Evolutionary conservation across 2,113 vertebrate genomes (phyloP), one percentile per base, ranked within the genome.

Genomic region (Alethe castanea): DNA sequence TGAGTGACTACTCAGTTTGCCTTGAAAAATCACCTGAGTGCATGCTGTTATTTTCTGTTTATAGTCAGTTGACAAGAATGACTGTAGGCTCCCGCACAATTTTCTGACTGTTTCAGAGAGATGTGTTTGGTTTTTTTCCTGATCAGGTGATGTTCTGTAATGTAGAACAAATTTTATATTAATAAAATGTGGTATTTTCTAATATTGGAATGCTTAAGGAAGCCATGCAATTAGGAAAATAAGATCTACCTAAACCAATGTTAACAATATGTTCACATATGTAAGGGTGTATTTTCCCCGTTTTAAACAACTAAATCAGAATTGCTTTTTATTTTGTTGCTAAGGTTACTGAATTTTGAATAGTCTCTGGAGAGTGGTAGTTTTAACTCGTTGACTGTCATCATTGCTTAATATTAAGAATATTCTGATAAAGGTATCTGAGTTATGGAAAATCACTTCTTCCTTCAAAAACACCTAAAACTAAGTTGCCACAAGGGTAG

Each of bases 311-410:
- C 79, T 78, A 66, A 74, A 81, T 52, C 48, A 71, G 67, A 88
- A 81, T 60, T 2, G 2, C 33, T 66, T 94, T 88, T 76, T 88
- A 74, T 95, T 90, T 95, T 93, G 92, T 97, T 96, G 72, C 88
- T 86, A 93, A 83, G 96, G 95, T 92, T 86, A 95, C 95, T 48
- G 94, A 91, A 96, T 95, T 92, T 95, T 85, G 91, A 92, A 71
- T 76, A 94, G 86, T 81, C 60, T 88, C 76, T 62, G 17, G 52
- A 78, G 53, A 7, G 31, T 65, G 53, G 40, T 57, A 38, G 64
- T 53, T 96, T 96, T 90, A 92, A 95, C 69, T 83, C 44, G 0
- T 19, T 67, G 76, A 92, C 90, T 13, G 31, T 40, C 48, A 81
- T 86, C 40, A 31, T 52, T 70, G 53, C 64, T 88, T 84, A 83